phyloP scores from a whole-genome alignment of 2,888 invertebrate genomes.

The Melieria crassipennis region DNA sequence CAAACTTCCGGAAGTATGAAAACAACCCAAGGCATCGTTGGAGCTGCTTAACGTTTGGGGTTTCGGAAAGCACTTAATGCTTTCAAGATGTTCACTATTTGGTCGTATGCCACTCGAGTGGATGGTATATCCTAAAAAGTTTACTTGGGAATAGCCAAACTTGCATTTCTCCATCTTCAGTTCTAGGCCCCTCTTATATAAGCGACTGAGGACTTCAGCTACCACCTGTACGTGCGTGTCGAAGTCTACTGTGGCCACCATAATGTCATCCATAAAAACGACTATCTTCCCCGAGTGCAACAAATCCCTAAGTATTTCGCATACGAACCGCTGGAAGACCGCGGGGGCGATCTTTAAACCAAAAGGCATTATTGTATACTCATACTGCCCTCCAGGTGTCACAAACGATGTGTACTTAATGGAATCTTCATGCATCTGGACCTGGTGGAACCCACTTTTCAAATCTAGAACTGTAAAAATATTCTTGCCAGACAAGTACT shows the following conservation, averaged over 20 bases:
- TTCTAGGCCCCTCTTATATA: constrained; percentile 16
- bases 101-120: constrained; percentile 14
- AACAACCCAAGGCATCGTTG: constrained; percentile 20
- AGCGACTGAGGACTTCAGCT: constrained; percentile 19
- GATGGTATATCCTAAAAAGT: constrained; percentile 15
- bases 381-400: constrained; percentile 36
- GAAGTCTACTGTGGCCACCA: constrained; percentile 29
- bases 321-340: constrained; percentile 32
- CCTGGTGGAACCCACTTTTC: constrained; percentile 32
- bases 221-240: constrained; percentile 22
- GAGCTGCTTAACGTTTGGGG: neutral
- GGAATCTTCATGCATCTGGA: constrained; percentile 31
- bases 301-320: constrained; percentile 24
- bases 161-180: constrained; percentile 21
- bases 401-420: constrained; percentile 37
- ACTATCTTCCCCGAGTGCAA: constrained; percentile 20
- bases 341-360: constrained; percentile 31
- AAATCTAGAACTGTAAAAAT: constrained; percentile 30
- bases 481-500: constrained; percentile 28
- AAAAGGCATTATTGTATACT: constrained; percentile 34
- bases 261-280: constrained; percentile 36
- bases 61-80: neutral
- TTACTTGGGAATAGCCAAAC: constrained; percentile 3
- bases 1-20: constrained; percentile 29
- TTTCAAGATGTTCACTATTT: neutral